Conservation (phyloP, 2,888 invertebrate genomes). For the Nomada fucata region DNA sequence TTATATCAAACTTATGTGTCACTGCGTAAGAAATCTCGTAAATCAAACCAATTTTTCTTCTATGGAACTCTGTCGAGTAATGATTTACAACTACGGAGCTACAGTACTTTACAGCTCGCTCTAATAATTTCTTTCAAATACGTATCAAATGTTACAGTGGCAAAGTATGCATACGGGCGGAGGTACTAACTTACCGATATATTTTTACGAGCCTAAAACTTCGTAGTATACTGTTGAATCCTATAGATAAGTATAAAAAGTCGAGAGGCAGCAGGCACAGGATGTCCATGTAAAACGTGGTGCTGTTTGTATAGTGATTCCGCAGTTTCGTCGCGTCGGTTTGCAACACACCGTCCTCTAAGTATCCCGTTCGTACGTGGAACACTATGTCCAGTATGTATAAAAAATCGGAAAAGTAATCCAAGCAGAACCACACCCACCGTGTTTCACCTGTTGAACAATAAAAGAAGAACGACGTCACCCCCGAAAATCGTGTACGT, state of each 20-base stretch:
- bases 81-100: too few relatives aligned
- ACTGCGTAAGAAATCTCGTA: too few relatives aligned
- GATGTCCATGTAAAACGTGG: constrained; percentile 99
- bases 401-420: constrained; percentile 98
- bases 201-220: constrained; percentile 98
- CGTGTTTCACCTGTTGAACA: constrained; percentile 90
- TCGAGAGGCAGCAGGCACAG: constrained; percentile 98
- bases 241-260: constrained; percentile 98
- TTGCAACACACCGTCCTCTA: constrained; percentile 98
- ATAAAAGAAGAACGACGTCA: neutral
- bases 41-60: too few relatives aligned
- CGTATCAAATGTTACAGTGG: too few relatives aligned
- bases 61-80: too few relatives aligned
- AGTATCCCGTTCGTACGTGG: constrained; percentile 98
- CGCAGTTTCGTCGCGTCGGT: constrained; percentile 97
- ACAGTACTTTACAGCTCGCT: too few relatives aligned
- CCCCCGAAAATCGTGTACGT: neutral
- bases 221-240: constrained; percentile 97
- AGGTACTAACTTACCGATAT: constrained; percentile 87
- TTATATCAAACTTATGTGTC: too few relatives aligned
- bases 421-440: constrained; percentile 97
- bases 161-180: too few relatives aligned
- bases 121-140: too few relatives aligned
- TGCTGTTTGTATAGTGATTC: constrained; percentile 98
- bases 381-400: constrained; percentile 98